phyloP scores from a whole-genome alignment of 2,113 vertebrate genomes.

The Lasiurus cinereus region DNA sequence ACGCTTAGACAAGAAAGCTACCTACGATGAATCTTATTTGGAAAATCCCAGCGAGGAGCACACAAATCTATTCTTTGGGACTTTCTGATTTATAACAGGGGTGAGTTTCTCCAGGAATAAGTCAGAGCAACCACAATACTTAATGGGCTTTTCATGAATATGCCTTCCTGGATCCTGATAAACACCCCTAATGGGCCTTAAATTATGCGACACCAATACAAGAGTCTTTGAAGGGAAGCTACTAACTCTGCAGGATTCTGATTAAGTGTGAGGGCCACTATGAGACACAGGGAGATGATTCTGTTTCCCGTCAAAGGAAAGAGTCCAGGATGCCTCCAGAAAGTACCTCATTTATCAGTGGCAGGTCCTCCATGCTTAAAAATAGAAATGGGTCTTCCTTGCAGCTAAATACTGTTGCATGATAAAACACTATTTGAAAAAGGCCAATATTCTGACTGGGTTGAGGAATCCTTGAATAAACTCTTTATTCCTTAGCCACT shows the following conservation, averaged over 20 bases:
- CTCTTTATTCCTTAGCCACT: neutral
- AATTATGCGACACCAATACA: neutral
- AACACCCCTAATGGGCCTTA: neutral
- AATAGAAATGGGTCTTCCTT: neutral
- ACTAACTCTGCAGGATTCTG: neutral
- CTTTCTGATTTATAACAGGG: slow-evolving; percentile 65
- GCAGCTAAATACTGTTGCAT: neutral
- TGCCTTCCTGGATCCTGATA: slow-evolving; percentile 47
- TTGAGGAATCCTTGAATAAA: slow-evolving; percentile 5
- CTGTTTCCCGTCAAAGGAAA: neutral
- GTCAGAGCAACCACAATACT: slow-evolving; percentile 73
- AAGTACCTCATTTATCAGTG: neutral
- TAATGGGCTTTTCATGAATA: slow-evolving; percentile 63
- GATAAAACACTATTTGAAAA: neutral
- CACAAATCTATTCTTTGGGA: slow-evolving; percentile 37
- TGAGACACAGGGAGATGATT: slow-evolving; percentile 26
- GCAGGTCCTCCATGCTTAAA: neutral
- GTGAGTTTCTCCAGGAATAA: slow-evolving; percentile 63
- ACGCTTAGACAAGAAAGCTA: neutral
- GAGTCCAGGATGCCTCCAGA: neutral
- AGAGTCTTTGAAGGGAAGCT: neutral
- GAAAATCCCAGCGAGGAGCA: slow-evolving; percentile 59
- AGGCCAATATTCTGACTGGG: neutral
- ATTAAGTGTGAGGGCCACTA: slow-evolving; percentile 5
- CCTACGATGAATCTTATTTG: slow-evolving; percentile 54